Conservation (phyloP, 2,113 vertebrate genomes). For the Cololabis saira region DNA sequence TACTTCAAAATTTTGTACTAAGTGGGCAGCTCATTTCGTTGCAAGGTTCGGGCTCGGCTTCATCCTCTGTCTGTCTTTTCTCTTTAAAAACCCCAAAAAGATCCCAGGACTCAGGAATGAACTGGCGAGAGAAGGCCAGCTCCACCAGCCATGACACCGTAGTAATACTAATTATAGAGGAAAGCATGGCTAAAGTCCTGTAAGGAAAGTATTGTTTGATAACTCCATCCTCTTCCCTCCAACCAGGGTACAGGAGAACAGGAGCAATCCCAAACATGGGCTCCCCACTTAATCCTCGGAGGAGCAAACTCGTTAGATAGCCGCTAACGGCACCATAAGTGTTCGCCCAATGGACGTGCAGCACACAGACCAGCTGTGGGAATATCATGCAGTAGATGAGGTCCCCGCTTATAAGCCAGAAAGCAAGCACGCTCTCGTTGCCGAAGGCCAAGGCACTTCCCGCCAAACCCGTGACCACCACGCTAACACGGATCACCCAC, state of each 20-base stretch:
- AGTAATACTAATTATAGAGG: conserved; percentile 28
- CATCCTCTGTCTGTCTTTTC: conserved; percentile 3
- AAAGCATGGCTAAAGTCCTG: conserved; percentile 53
- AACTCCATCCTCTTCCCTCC: conserved; percentile 41
- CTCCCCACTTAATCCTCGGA: conserved; percentile 55
- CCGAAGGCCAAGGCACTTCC: conserved; percentile 78
- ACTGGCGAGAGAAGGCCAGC: conserved; percentile 28
- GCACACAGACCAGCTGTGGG: conserved; percentile 74
- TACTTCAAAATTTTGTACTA: conserved; percentile 30
- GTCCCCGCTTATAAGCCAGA: conserved; percentile 82
- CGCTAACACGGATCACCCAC: conserved; percentile 76
- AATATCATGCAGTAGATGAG: conserved; percentile 80
- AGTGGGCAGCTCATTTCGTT: conserved; percentile 9
- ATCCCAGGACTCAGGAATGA: conserved; percentile 56
- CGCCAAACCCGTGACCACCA: conserved; percentile 74
- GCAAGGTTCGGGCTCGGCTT: conserved; percentile 1
- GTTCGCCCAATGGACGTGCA: conserved; percentile 68
- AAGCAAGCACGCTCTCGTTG: conserved; percentile 73
- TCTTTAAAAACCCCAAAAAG: conserved; percentile 37
- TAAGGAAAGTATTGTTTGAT: conserved; percentile 55
- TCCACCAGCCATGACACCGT: conserved; percentile 43
- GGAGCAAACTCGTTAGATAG: conserved; percentile 28
- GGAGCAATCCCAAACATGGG: conserved; percentile 42
- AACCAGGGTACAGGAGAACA: conserved; percentile 49
- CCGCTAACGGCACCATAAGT: conserved; percentile 74